Conservation (phyloP, 2,888 invertebrate species). For the Heterodera filipjevi region DNA sequence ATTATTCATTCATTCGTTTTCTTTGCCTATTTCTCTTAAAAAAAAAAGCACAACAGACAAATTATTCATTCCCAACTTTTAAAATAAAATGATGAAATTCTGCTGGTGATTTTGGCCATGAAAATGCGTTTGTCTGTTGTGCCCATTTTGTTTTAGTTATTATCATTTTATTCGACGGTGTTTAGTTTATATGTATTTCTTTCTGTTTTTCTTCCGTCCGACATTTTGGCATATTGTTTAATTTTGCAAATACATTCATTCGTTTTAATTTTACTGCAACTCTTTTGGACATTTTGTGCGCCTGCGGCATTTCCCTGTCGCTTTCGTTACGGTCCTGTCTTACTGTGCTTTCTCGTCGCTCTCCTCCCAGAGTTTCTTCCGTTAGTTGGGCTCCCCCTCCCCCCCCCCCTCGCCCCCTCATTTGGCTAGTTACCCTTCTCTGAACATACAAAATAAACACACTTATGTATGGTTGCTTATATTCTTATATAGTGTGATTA, state of each 20-base stretch:
- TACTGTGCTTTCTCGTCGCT: constrained; percentile 3
- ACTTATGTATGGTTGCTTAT: too few relatives aligned
- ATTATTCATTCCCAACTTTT: not conserved
- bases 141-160: not conserved
- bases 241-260: not conserved
- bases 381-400: not conserved
- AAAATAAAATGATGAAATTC: too few relatives aligned
- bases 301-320: not conserved
- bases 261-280: not conserved
- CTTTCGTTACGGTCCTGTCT: not conserved
- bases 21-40: not conserved
- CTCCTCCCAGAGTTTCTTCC: not conserved
- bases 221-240: constrained; percentile 3
- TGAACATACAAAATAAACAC: too few relatives aligned
- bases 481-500: not conserved
- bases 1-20: not conserved
- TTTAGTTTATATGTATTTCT: not conserved
- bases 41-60: not conserved
- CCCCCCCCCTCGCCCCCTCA: not conserved
- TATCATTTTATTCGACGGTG: not conserved
- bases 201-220: not conserved
- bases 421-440: not conserved
- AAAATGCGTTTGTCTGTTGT: constrained; percentile 1
- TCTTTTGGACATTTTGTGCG: not conserved
- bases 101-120: not conserved